These are phyloP conservation scores for Chrosomus eos DNA, from an alignment of 2,797 vertebrate genomes.

Conservation along the genomic window DNA sequence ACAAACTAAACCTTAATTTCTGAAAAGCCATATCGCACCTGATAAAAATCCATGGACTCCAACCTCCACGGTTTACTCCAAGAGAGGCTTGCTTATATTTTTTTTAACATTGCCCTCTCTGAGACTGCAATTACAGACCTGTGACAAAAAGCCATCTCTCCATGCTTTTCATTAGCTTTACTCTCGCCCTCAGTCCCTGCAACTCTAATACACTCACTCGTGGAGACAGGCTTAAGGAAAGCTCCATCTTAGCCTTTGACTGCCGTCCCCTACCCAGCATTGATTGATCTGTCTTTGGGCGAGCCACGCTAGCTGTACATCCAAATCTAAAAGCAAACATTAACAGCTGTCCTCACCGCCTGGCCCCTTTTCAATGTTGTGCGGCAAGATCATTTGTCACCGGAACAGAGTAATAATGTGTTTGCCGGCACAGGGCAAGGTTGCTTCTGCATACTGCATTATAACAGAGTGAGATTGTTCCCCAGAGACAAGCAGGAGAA, in stretches of 20 bases:
- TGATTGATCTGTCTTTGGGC: constrained; percentile 72
- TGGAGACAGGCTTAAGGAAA: constrained; percentile 61
- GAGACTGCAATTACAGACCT: constrained; percentile 35
- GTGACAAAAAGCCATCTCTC: constrained; percentile 19
- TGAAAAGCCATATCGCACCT: not conserved
- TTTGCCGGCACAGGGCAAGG: constrained; percentile 68
- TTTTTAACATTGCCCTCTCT: constrained; percentile 7
- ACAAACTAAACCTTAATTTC: not conserved
- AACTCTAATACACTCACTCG: constrained; percentile 57
- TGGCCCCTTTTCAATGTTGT: constrained; percentile 46
- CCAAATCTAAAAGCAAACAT: constrained; percentile 75
- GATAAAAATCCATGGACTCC: not conserved
- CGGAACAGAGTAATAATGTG: constrained; percentile 71
- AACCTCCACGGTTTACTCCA: not conserved
- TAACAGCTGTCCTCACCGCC: constrained; percentile 58
- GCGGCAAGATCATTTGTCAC: constrained; percentile 72
- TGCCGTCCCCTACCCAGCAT: constrained; percentile 57
- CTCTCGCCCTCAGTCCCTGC: constrained; percentile 65
- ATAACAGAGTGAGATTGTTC: constrained; percentile 68
- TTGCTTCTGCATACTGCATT: constrained; percentile 71
- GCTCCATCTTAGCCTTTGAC: constrained; percentile 64
- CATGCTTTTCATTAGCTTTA: constrained; percentile 29
- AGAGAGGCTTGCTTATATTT: not conserved
- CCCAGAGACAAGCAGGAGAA: constrained; percentile 60
- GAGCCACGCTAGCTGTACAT: constrained; percentile 67